Evolutionary conservation across 2,113 vertebrate species (phyloP).

Genomic region (Ptilonorhynchus violaceus): DNA sequence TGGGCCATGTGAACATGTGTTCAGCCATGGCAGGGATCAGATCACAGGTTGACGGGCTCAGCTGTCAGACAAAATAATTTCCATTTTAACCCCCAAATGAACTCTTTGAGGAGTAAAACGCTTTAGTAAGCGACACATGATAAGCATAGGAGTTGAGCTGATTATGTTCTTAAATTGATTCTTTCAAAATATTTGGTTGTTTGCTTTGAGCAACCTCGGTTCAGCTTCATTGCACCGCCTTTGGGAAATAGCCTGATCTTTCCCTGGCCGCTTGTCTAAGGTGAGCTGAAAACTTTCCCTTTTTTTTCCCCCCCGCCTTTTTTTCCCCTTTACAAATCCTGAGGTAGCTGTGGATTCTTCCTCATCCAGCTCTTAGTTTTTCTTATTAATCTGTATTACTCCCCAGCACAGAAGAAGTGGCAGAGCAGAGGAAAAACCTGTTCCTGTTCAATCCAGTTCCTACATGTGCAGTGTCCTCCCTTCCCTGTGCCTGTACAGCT

Average conservation of each 20-base stretch:
- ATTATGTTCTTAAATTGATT: rapidly evolving
- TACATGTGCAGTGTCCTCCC: rapidly evolving
- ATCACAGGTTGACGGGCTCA: not conserved
- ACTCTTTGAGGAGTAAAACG: rapidly evolving
- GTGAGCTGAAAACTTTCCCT: not conserved
- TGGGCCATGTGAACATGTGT: rapidly evolving
- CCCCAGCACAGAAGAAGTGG: not conserved
- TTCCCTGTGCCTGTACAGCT: rapidly evolving
- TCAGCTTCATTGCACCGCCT: rapidly evolving
- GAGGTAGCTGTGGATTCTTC: not conserved
- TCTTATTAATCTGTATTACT: not conserved
- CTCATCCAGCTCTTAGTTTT: not conserved
- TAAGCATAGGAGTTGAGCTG: rapidly evolving
- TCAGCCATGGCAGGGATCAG: rapidly evolving
- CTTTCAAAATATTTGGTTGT: rapidly evolving
- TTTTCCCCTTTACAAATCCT: not conserved
- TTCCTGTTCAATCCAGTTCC: rapidly evolving
- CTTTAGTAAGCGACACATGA: rapidly evolving
- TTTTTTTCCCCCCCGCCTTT: not conserved
- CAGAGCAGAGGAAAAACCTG: not conserved
- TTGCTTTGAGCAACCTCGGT: not conserved
- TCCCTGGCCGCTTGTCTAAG: not conserved
- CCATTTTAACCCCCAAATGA: not conserved
- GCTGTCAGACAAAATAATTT: not conserved
- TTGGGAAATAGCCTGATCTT: not conserved